Conservation (phyloP, 2,797 vertebrate genomes). For the Chelmon rostratus region DNA sequence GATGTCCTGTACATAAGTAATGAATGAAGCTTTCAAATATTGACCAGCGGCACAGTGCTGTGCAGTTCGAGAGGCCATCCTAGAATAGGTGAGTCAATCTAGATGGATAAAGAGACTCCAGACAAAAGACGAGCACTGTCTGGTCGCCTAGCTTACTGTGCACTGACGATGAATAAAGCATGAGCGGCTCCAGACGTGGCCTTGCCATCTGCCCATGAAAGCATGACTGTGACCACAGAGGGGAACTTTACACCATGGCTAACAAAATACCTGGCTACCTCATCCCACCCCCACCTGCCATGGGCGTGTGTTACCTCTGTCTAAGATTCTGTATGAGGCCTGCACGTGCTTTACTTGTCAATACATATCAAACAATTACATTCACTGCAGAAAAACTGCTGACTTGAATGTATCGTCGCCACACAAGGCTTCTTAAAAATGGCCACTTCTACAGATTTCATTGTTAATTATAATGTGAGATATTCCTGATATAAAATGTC, state of each 20-base stretch:
- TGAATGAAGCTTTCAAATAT: slow-evolving; percentile 75
- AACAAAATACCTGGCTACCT: slow-evolving; percentile 35
- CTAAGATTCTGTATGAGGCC: not conserved
- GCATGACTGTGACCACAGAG: slow-evolving; percentile 43
- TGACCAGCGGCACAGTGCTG: slow-evolving; percentile 60
- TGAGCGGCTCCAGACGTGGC: slow-evolving; percentile 61
- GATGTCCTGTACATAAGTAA: slow-evolving; percentile 66
- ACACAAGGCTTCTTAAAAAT: not conserved
- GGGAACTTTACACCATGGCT: slow-evolving; percentile 64
- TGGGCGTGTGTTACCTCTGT: slow-evolving; percentile 13
- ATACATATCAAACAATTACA: not conserved
- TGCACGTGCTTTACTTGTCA: not conserved
- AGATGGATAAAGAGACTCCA: slow-evolving; percentile 64
- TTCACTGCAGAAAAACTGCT: not conserved
- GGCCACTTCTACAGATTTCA: not conserved
- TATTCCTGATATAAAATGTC: not conserved
- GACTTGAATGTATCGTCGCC: not conserved
- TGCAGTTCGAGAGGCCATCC: slow-evolving; percentile 47
- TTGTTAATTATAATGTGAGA: not conserved
- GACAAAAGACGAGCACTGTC: slow-evolving; percentile 65
- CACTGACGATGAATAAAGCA: slow-evolving; percentile 73
- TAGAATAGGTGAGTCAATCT: slow-evolving; percentile 66
- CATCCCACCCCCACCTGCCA: slow-evolving; percentile 11
- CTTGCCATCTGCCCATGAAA: slow-evolving; percentile 64
- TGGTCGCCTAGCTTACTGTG: slow-evolving; percentile 43